Conservation (phyloP, 2,797 vertebrate genomes). For the Cetoscarus ocellatus region DNA sequence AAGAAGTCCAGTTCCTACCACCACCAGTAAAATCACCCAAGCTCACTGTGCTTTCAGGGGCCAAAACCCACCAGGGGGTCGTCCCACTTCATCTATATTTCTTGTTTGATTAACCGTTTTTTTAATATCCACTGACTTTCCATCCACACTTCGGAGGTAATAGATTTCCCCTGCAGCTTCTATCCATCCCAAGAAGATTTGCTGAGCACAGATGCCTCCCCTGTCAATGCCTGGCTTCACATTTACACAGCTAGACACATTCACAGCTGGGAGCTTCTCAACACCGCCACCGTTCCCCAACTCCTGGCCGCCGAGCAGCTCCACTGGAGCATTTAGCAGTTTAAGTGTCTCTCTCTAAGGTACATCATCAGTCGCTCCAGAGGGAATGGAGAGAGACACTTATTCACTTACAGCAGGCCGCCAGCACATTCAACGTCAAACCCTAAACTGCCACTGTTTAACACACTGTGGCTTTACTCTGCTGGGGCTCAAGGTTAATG, state of each 20-base stretch:
- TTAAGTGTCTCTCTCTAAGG: conserved; percentile 60
- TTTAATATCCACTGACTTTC: conserved; percentile 1
- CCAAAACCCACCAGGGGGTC: too few relatives aligned
- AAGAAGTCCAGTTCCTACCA: too few relatives aligned
- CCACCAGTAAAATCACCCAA: too few relatives aligned
- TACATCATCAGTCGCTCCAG: conserved; percentile 44
- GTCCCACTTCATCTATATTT: not conserved
- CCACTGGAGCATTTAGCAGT: conserved; percentile 73
- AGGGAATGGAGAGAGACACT: conserved; percentile 30
- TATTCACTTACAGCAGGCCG: conserved; percentile 43
- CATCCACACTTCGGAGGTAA: not conserved
- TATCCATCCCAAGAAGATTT: conserved; percentile 31
- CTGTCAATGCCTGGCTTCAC: conserved; percentile 54
- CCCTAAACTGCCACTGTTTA: conserved; percentile 26
- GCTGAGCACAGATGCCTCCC: conserved; percentile 37
- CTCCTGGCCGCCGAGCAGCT: conserved; percentile 66
- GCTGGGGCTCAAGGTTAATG: not conserved
- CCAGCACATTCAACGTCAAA: conserved; percentile 15
- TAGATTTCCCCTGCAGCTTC: not conserved
- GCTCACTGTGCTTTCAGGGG: too few relatives aligned
- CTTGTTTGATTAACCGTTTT: conserved; percentile 3
- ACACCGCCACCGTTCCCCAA: conserved; percentile 38
- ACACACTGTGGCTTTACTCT: conserved; percentile 12
- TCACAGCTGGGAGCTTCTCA: conserved; percentile 62
- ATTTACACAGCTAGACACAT: conserved; percentile 52